Percentiles rank a stretch among this genome's conserved stretches.
Evolutionary conservation across 92 coral and sea anemone species (phyloP).

Genomic region (Phenganax marumi): DNA sequence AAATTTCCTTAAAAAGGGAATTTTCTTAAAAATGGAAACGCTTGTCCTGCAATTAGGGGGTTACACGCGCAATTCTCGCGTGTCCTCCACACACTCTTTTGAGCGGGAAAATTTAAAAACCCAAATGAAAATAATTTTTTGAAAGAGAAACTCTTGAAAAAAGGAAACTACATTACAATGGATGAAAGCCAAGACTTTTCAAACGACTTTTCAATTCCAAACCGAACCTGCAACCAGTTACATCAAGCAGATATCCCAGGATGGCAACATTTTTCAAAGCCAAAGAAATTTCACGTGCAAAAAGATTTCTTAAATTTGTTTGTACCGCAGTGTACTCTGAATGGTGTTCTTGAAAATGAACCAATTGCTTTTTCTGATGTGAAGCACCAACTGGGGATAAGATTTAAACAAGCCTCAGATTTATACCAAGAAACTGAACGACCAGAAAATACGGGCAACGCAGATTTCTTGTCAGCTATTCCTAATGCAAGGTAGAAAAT

Average conservation of each 20-base stretch:
- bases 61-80: constrained; percentile 24
- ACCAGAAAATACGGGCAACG: background rate
- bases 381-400: background rate
- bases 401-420: background rate
- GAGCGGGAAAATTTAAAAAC: constrained; percentile 29
- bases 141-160: constrained; percentile 4
- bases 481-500: constrained; percentile 40
- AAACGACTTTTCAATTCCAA: background rate
- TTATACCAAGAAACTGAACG: background rate
- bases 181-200: background rate
- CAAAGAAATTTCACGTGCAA: constrained; percentile 17
- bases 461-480: constrained; percentile 42
- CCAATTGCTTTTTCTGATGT: background rate
- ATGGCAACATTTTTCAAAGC: constrained; percentile 26
- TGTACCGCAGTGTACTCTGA: constrained; percentile 9
- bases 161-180: background rate
- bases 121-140: background rate
- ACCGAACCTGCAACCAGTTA: background rate
- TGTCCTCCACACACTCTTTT: background rate
- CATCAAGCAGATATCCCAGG: constrained; percentile 4
- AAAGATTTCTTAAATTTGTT: background rate
- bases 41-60: background rate
- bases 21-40: background rate
- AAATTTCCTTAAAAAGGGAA: too few species aligned
- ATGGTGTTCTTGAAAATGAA: background rate